Evolutionary conservation across 2,888 invertebrate species (phyloP), one percentile per base, ranked within the genome.

Genomic region (Argyra leucocephala): DNA sequence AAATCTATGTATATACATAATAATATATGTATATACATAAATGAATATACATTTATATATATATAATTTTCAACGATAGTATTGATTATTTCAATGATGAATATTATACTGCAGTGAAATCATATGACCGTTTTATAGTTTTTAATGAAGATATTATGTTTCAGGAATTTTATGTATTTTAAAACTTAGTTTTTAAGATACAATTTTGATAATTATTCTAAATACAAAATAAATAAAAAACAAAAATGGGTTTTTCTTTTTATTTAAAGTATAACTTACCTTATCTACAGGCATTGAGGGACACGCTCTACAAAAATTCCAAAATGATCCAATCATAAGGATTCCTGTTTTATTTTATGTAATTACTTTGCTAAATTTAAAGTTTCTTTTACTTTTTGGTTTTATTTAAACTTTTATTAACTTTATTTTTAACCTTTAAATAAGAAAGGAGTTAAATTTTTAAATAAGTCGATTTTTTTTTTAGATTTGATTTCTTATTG

Each of bases 231-330:
- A n/a, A n/a, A n/a, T n/a, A n/a, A n/a, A n/a, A n/a, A n/a, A n/a
- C n/a, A n/a, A n/a, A n/a, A n/a, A n/a, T n/a, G n/a, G n/a, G n/a
- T n/a, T n/a, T n/a, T n/a, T n/a, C n/a, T n/a, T n/a, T n/a, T n/a
- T n/a, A n/a, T n/a, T n/a, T n/a, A n/a, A n/a, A n/a, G n/a, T 26
- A 57, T 21, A 59, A 65, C 83, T 85, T 83, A 94, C 94, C 93
- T 93, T 93, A 86, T 93, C 94, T 81, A 93, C 90, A 82, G 93
- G 93, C 92, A 93, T 92, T 83, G 93, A 92, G 81, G 93, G 94
- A 85, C 94, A 94, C 85, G 93, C 92, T 83, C 93, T 90, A 85
- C 94, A 94, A 85, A 94, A 85, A 85, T 93, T 94, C 93, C 93
- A 93, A 85, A 94, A 93, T 85, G 93, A 93, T 83, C 93, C 93